Conservation (phyloP, 2,888 invertebrate species). For the Heterodera filipjevi region DNA sequence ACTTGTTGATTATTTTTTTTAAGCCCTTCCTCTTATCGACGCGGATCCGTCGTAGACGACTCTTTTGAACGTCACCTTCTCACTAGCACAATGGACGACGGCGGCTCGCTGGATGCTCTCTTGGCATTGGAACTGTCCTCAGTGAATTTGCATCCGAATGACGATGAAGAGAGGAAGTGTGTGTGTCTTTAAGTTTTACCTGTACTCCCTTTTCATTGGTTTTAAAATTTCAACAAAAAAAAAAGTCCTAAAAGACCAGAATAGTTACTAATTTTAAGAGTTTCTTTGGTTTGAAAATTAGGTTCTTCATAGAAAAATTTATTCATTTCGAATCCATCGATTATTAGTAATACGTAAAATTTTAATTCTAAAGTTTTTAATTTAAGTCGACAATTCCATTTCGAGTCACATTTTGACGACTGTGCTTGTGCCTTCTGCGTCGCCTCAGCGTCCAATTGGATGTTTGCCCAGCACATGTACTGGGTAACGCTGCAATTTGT, state of each 20-base stretch:
- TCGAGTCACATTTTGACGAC: constrained; percentile 11
- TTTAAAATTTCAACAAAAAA: neutral
- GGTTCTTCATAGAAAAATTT: no score
- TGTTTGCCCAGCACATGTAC: constrained; percentile 20
- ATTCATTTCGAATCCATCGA: no score
- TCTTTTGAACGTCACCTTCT: constrained; percentile 20
- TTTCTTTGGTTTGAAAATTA: no score
- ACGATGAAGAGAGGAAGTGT: constrained; percentile 10
- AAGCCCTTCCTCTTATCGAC: constrained; percentile 25
- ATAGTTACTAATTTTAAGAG: no score
- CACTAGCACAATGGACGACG: constrained; percentile 13
- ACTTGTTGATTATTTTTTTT: constrained; percentile 5
- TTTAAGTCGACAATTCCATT: constrained; percentile 3
- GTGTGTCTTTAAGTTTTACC: neutral
- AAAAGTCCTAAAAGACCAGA: no score
- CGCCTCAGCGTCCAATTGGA: constrained; percentile 8
- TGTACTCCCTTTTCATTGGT: neutral
- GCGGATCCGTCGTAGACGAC: constrained; percentile 33
- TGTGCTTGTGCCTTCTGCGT: constrained; percentile 30
- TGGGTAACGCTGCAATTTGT: constrained; percentile 23
- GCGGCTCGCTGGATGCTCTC: constrained; percentile 23
- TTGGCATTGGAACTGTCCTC: constrained; percentile 26
- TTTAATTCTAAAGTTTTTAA: neutral
- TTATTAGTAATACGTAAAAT: neutral
- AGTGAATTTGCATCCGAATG: constrained; percentile 14